phyloP scores from a whole-genome alignment of 2,113 vertebrate genomes.

The Aptenodytes forsteri region DNA sequence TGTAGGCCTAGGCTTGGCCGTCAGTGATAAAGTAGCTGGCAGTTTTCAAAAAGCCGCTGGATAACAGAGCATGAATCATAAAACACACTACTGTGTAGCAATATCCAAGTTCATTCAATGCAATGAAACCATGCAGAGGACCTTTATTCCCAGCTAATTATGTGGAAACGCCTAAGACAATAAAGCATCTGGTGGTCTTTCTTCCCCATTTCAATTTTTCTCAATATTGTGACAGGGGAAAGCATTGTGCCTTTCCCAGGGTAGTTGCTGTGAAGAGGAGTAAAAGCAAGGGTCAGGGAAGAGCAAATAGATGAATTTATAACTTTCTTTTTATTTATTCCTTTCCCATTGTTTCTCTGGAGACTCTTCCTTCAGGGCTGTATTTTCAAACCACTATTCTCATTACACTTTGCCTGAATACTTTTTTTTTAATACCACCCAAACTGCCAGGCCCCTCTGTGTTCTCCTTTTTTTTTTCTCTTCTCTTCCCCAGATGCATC shows the following conservation, averaged over 20 bases:
- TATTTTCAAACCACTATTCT: conserved; percentile 84
- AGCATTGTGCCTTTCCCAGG: conserved; percentile 91
- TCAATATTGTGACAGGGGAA: conserved; percentile 96
- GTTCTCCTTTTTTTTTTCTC: not conserved
- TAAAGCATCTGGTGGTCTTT: conserved; percentile 99
- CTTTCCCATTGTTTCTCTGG: conserved; percentile 83
- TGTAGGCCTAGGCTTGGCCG: conserved; percentile 77
- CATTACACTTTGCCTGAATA: conserved; percentile 79
- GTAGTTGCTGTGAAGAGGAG: conserved; percentile 81
- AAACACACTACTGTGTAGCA: conserved; percentile 88
- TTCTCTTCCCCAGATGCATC: not conserved
- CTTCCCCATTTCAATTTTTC: conserved; percentile 90
- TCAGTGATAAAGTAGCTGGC: conserved; percentile 86
- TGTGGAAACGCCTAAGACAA: conserved; percentile 98
- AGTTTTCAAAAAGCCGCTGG: conserved; percentile 82
- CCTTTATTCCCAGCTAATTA: conserved; percentile 98
- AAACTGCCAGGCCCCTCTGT: conserved; percentile 76
- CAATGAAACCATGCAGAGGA: conserved; percentile 90
- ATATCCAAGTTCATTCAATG: conserved; percentile 97
- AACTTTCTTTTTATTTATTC: conserved; percentile 92
- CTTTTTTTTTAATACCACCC: conserved; percentile 80
- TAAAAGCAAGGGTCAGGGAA: conserved; percentile 91
- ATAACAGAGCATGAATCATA: conserved; percentile 88
- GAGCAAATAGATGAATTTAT: conserved; percentile 99
- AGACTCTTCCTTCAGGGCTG: conserved; percentile 78